Conservation (phyloP, 2,888 invertebrate genomes). For the Drosophila paranaensis region DNA sequence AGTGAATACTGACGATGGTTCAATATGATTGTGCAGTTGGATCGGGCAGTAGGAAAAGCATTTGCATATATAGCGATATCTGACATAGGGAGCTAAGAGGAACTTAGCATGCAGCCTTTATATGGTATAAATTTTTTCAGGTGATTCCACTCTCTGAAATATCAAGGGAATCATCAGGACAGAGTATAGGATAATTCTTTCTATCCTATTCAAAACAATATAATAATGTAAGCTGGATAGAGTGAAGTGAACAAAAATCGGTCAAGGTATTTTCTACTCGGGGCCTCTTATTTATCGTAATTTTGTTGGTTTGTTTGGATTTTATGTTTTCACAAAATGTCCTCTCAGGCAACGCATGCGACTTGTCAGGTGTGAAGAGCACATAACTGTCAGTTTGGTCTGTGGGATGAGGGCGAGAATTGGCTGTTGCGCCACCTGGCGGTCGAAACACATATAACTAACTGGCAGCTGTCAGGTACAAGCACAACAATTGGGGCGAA, state of each 20-base stretch:
- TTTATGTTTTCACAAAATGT: conserved; percentile 2
- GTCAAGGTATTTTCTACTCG: not conserved
- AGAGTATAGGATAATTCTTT: too few relatives aligned
- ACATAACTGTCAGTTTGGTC: conserved; percentile 53
- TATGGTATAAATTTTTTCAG: too few relatives aligned
- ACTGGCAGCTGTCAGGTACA: conserved; percentile 65
- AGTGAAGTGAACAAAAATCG: not conserved
- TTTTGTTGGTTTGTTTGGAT: not conserved
- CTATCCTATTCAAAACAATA: too few relatives aligned
- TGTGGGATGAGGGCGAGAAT: conserved; percentile 22
- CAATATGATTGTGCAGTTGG: not conserved
- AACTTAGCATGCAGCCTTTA: too few relatives aligned
- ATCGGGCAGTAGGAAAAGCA: not conserved
- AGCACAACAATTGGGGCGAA: conserved; percentile 34
- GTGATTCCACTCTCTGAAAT: too few relatives aligned
- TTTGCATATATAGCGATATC: not conserved
- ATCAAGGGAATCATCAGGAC: too few relatives aligned
- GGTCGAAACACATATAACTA: conserved; percentile 29
- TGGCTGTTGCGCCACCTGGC: conserved; percentile 46
- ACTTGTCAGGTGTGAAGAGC: conserved; percentile 19
- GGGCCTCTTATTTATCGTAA: not conserved
- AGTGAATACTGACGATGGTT: not conserved
- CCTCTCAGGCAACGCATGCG: not conserved
- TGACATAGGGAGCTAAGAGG: too few relatives aligned
- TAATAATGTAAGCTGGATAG: not conserved